These are phyloP conservation scores for Conus betulinus DNA, from an alignment of 1,140 invertebrate species.

Conservation along the genomic window DNA sequence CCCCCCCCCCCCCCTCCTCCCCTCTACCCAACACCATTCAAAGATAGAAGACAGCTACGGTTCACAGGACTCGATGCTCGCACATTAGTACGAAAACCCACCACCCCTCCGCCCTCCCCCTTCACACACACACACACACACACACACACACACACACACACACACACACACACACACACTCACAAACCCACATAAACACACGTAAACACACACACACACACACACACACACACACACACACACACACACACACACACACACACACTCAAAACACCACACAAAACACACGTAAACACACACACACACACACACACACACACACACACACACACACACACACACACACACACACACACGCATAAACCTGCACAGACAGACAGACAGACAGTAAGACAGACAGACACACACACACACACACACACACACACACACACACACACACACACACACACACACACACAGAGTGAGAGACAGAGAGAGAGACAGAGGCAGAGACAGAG, in stretches of 20 bases:
- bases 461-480: too few relatives aligned
- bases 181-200: too few relatives aligned
- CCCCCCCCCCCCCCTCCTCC: too few relatives aligned
- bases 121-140: background rate
- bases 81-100: too few relatives aligned
- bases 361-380: background rate
- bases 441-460: too few relatives aligned
- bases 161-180: background rate
- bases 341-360: background rate
- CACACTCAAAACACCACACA: background rate
- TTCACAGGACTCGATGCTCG: too few relatives aligned
- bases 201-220: background rate
- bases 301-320: conserved; percentile 2
- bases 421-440: background rate
- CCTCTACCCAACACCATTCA: too few relatives aligned
- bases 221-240: background rate
- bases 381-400: background rate
- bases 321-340: conserved; percentile 6
- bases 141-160: conserved; percentile 10
- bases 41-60: too few relatives aligned
- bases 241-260: background rate
- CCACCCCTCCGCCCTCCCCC: too few relatives aligned
- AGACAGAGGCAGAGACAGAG: too few relatives aligned
- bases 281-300: background rate
- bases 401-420: conserved; percentile 10